Base-by-base conservation (phyloP, 2,888 invertebrate genomes). In the Thyatira batis region DNA sequence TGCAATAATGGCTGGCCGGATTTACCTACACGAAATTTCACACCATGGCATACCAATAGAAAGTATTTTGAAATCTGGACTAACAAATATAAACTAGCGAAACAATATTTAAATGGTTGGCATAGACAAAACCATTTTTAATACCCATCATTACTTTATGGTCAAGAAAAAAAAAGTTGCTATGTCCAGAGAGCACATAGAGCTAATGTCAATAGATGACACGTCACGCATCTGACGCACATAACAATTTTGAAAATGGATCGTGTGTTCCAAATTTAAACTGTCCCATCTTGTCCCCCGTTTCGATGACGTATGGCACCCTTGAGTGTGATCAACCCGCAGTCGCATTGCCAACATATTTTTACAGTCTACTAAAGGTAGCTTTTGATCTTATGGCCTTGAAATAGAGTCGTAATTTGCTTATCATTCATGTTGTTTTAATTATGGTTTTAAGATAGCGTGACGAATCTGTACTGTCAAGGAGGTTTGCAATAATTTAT, bases 211-310 rank as follows among this genome's bases (percentile, higher is more conserved):
- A 11, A 17, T 13, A 39, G 13, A 39, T 39, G 39, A 39, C 39
- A n/a, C n/a, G n/a, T n/a, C 33, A 13, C 33, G 13, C 33, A 11
- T n/a, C 39, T 39, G 2, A 33, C 13, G 33, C 39, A 33, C 17
- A 17, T 6, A 1, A 67, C 61, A 72, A 80, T 80, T 78, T 79
- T 51, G 71, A 78, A 83, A 85, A 87, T 86, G 82, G 81, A 84
- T 81, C 67, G 76, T 68, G 67, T 69, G 61, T 84, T 80, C 82
- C 67, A 84, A 89, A 86, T 89, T 88, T 87, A 84, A 87, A 87
- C 84, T 87, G 87, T 84, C 84, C 82, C 68, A 77, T 65, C 61
- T 54, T 65, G 67, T 74, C 79, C 82, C 80, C 68, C 58, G 57
- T 58, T 58, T 58, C 61, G 74, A 88, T 89, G 88, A 89, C 81